A percentile compares a stretch with the other conserved stretches of the same genome.
phyloP scores from a whole-genome alignment of 35 echinoderm and acorn worm genomes.

The Stichopus chloronotus region DNA sequence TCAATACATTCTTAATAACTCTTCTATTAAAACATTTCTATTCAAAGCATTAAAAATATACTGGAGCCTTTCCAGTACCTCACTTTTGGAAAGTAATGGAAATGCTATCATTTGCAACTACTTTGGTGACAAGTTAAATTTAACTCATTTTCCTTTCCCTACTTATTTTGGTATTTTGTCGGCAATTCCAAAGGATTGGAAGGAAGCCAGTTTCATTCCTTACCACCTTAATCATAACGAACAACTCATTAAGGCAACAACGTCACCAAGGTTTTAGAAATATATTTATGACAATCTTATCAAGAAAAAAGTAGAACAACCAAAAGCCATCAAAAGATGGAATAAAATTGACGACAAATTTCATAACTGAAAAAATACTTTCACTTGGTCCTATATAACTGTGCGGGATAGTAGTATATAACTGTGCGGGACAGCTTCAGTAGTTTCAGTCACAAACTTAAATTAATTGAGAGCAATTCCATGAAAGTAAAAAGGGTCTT shows the following conservation, averaged over 20 bases:
- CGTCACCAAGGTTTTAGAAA: neutral
- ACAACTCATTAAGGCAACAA: neutral
- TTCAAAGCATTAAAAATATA: neutral
- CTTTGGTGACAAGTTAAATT: neutral
- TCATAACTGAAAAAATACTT: neutral
- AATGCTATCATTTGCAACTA: neutral
- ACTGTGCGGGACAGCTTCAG: neutral
- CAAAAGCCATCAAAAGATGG: neutral
- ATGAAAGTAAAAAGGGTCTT: too few relatives aligned
- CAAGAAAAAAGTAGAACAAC: neutral
- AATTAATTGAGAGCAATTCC: too few relatives aligned
- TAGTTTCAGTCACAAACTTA: neutral
- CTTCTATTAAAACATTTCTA: neutral
- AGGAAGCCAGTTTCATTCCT: neutral
- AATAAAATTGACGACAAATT: neutral
- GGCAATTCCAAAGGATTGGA: neutral
- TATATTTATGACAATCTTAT: neutral
- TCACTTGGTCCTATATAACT: neutral
- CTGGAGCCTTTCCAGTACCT: neutral
- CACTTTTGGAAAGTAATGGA: neutral
- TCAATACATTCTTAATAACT: neutral
- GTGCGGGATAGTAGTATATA: neutral
- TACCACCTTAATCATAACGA: neutral
- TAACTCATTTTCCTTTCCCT: neutral
- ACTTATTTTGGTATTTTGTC: neutral